Conservation (phyloP, 2,113 vertebrate species). For the Engraulis encrasicolus region DNA sequence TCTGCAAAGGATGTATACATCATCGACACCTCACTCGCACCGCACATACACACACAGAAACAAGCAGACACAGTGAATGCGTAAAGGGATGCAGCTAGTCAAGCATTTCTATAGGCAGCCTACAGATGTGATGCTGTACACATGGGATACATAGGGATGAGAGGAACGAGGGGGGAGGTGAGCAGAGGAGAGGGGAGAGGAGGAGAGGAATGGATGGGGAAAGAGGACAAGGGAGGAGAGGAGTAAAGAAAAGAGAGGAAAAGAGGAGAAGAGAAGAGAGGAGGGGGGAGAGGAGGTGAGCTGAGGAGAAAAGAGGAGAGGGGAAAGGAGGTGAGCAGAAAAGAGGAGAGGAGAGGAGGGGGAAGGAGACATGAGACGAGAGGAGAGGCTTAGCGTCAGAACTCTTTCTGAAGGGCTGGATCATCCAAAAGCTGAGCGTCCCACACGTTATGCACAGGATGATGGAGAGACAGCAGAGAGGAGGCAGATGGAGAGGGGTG, state of each 20-base stretch:
- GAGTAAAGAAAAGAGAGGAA: slow-evolving; percentile 68
- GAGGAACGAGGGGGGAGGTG: slow-evolving; percentile 62
- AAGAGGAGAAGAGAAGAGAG: slow-evolving; percentile 40
- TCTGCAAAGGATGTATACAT: neutral
- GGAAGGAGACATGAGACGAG: too few relatives aligned
- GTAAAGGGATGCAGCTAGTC: slow-evolving; percentile 42
- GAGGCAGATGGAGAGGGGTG: neutral
- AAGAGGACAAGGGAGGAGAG: slow-evolving; percentile 54
- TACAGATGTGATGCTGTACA: slow-evolving; percentile 55
- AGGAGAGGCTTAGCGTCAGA: slow-evolving; percentile 63
- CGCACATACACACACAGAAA: too few relatives aligned
- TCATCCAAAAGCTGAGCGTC: slow-evolving; percentile 66
- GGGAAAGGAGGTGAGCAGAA: neutral
- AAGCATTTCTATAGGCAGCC: slow-evolving; percentile 66
- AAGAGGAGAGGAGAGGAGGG: too few relatives aligned
- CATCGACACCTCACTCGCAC: slow-evolving; percentile 36
- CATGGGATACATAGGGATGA: slow-evolving; percentile 53
- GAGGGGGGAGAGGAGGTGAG: slow-evolving; percentile 24
- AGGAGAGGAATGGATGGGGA: neutral
- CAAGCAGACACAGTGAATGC: slow-evolving; percentile 46
- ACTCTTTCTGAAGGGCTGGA: slow-evolving; percentile 64
- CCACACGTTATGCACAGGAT: slow-evolving; percentile 12
- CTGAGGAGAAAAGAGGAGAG: slow-evolving; percentile 72
- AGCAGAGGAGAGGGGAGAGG: slow-evolving; percentile 68
- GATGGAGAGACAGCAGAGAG: slow-evolving; percentile 37